Evolutionary conservation across 2,797 vertebrate species (phyloP).

Genomic region (Benthosema pterotum): DNA sequence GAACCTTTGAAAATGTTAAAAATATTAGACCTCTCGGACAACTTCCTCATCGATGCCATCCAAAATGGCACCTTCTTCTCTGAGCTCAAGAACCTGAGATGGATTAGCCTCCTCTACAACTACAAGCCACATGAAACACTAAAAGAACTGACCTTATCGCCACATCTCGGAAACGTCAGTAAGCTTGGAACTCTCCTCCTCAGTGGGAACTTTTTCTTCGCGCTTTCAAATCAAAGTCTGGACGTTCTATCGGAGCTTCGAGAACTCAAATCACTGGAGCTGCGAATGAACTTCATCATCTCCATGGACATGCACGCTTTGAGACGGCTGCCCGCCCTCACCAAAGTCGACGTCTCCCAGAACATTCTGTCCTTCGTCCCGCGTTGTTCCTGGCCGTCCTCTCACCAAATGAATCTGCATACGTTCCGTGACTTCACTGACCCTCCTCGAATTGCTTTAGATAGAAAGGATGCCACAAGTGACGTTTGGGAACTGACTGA

Average conservation of each 20-base stretch:
- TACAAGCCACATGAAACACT: constrained; percentile 74
- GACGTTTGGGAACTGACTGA: constrained; percentile 27
- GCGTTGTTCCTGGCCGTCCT: constrained; percentile 20
- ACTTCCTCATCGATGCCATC: constrained; percentile 76
- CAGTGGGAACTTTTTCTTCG: constrained; percentile 81
- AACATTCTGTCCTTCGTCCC: constrained; percentile 77
- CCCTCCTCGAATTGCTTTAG: constrained; percentile 6
- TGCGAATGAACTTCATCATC: constrained; percentile 83
- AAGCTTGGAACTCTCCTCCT: constrained; percentile 67
- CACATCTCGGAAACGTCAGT: constrained; percentile 66
- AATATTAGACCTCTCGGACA: constrained; percentile 81
- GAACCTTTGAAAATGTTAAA: constrained; percentile 57
- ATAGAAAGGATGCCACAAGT: constrained; percentile 14
- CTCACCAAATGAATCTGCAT: constrained; percentile 11
- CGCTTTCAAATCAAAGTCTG: constrained; percentile 63
- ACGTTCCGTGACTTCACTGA: constrained; percentile 4
- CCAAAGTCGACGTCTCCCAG: constrained; percentile 76
- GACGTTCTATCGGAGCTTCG: constrained; percentile 65
- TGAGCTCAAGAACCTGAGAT: constrained; percentile 69
- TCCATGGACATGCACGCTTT: constrained; percentile 62
- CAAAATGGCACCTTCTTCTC: constrained; percentile 78
- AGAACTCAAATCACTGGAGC: constrained; percentile 66
- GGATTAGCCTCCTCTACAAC: constrained; percentile 82
- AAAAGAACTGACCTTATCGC: constrained; percentile 65
- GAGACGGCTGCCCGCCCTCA: constrained; percentile 61